These are phyloP conservation scores for Neuroscelio doddi DNA, from an alignment of 2,888 invertebrate species.

Conservation along the genomic window DNA sequence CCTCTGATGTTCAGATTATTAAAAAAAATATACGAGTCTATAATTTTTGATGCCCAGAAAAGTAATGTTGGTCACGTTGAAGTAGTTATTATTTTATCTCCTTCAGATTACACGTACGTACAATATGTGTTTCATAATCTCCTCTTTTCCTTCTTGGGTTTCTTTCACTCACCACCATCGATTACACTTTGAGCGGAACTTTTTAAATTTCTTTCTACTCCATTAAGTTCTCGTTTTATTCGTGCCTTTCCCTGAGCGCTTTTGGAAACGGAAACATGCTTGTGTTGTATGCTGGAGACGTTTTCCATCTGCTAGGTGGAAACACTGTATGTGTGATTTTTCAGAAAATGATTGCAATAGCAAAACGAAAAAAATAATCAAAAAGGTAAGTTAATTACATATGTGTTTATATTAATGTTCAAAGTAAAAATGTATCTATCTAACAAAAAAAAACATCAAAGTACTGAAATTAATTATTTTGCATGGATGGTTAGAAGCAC, in stretches of 20 bases:
- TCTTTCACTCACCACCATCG: neutral
- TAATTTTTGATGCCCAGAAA: too few species aligned
- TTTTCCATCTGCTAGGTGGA: neutral
- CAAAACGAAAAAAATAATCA: neutral
- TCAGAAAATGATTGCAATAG: neutral
- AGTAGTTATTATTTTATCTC: too few species aligned
- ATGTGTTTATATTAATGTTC: neutral
- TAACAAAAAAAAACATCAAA: neutral
- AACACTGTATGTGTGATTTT: neutral
- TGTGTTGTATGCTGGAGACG: neutral
- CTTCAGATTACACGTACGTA: too few species aligned
- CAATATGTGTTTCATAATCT: neutral
- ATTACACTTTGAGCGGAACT: constrained; percentile 35
- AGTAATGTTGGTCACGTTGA: too few species aligned
- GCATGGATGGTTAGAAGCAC: constrained; percentile 1
- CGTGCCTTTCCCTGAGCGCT: constrained; percentile 4
- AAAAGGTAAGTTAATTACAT: neutral
- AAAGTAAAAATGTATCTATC: too few species aligned
- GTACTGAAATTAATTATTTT: neutral
- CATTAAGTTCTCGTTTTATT: constrained; percentile 53
- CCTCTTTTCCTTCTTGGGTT: neutral
- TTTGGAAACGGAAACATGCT: neutral
- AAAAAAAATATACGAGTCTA: too few species aligned
- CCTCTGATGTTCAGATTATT: too few species aligned
- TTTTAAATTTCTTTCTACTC: constrained; percentile 65